Percentiles rank a stretch among this genome's conserved stretches.
Evolutionary conservation across 2,113 vertebrate genomes (phyloP).

Genomic region (Guaruba guarouba): DNA sequence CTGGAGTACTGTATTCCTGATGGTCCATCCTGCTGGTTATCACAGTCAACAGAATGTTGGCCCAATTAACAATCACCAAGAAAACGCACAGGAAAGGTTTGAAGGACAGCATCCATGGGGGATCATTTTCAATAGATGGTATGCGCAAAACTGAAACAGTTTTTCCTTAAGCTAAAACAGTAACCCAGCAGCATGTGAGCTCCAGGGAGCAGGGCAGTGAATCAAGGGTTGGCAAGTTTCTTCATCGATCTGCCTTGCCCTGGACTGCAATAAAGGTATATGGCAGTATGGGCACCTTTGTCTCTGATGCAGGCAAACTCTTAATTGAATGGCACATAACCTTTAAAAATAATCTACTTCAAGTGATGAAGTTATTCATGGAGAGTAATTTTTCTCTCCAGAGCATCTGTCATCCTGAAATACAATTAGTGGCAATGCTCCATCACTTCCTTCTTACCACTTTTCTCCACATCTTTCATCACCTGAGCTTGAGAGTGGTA

Average conservation of each 20-base stretch:
- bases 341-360: constrained; percentile 33
- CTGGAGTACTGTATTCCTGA: not conserved
- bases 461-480: not conserved
- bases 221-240: fast-evolving
- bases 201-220: fast-evolving
- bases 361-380: not conserved
- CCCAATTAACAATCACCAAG: not conserved
- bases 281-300: not conserved
- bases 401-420: not conserved
- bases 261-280: not conserved
- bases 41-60: not conserved
- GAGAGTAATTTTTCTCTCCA: not conserved
- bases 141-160: not conserved
- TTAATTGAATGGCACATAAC: not conserved
- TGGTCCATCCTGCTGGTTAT: not conserved
- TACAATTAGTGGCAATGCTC: not conserved
- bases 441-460: not conserved
- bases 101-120: not conserved
- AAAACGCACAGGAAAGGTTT: not conserved
- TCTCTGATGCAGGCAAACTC: not conserved
- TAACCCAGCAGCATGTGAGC: fast-evolving
- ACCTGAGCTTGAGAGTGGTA: not conserved
- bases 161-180: not conserved
- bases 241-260: not conserved
- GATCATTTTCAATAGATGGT: not conserved